Evolutionary conservation across 2,797 vertebrate genomes (phyloP).

Genomic region (Hydrolagus colliei): DNA sequence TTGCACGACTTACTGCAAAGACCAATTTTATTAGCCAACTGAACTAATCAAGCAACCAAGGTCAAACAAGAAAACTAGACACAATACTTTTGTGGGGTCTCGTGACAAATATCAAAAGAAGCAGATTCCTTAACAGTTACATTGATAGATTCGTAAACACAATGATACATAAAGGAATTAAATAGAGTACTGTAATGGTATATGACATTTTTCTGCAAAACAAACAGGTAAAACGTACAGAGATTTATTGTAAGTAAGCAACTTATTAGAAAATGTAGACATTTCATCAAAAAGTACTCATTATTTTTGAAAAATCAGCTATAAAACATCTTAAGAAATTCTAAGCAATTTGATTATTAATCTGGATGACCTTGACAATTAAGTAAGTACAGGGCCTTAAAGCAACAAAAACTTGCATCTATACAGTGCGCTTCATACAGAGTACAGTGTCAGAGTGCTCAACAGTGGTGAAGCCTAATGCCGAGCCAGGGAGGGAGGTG

Average conservation of each 20-base stretch:
- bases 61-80: constrained; percentile 59
- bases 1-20: constrained; percentile 88
- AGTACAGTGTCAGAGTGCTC: too few relatives aligned
- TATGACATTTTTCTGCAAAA: not conserved
- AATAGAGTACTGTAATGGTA: not conserved
- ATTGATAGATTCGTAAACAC: too few relatives aligned
- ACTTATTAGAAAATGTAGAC: constrained; percentile 64
- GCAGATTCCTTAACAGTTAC: too few relatives aligned
- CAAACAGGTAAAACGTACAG: not conserved
- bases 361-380: constrained; percentile 81
- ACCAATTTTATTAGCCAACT: constrained; percentile 83
- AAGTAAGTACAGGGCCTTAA: constrained; percentile 84
- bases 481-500: too few relatives aligned
- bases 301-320: constrained; percentile 72
- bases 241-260: constrained; percentile 1
- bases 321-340: constrained; percentile 73
- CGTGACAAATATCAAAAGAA: constrained; percentile 23
- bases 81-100: not conserved
- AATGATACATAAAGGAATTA: constrained; percentile 1
- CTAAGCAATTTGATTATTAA: constrained; percentile 81
- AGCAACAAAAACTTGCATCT: constrained; percentile 60
- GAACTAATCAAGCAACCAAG: constrained; percentile 96
- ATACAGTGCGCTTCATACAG: too few relatives aligned
- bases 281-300: constrained; percentile 65
- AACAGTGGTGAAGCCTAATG: too few relatives aligned